A percentile compares a stretch with the other conserved stretches of the same genome.
These are phyloP conservation scores for Hemibagrus guttatus DNA, from an alignment of 2,797 vertebrate genomes.

Conservation along the genomic window DNA sequence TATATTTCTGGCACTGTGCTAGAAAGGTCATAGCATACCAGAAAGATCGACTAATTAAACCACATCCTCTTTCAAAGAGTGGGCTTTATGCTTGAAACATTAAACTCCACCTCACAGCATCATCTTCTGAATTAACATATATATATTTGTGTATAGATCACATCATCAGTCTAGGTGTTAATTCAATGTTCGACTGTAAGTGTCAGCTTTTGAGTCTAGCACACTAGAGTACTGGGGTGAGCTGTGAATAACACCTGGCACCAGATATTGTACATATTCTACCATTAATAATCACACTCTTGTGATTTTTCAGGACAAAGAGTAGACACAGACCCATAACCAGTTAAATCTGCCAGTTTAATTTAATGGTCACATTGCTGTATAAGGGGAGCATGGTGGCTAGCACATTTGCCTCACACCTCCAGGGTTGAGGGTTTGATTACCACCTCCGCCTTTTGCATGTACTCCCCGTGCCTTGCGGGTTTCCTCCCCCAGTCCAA, in stretches of 20 bases:
- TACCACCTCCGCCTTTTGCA: no score
- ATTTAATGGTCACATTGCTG: background rate
- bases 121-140: background rate
- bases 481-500: no score
- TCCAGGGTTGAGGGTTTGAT: no score
- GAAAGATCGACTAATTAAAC: background rate
- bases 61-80: background rate
- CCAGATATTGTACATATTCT: background rate
- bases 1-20: background rate
- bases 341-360: background rate
- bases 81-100: background rate
- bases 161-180: background rate
- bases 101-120: background rate
- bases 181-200: background rate
- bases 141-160: background rate
- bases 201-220: background rate
- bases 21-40: background rate
- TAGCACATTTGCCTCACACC: no score
- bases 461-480: no score
- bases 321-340: background rate
- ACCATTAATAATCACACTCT: background rate
- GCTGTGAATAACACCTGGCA: background rate
- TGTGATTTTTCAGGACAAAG: background rate
- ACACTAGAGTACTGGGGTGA: background rate
- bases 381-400: no score